Base-by-base conservation (phyloP, 1,140 invertebrate genomes). In the Cotesia glomerata region DNA sequence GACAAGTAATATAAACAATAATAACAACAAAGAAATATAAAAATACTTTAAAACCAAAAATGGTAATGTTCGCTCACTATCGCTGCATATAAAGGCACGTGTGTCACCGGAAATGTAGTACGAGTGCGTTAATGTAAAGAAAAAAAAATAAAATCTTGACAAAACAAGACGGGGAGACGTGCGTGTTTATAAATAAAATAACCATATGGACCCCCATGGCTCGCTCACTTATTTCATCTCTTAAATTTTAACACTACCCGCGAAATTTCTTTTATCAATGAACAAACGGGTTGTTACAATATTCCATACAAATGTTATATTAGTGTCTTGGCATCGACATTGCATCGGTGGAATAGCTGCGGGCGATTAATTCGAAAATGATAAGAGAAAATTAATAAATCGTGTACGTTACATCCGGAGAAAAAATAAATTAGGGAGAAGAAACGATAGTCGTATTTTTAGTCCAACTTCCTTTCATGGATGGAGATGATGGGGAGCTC, bases 321-420 rank as follows among this genome's bases (percentile, higher is more conserved):
- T 45, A 5, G 26, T 2, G 26, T 26, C 26, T 45, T 45, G 39
- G 11, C 11, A 45, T 45, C 5, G 39, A 11, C 5, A 2, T 7
- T 11, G 39, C 5, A 2, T 7, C 39, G 39, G 5, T 7, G 39
- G 11, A 9, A 9, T 9, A 9, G 11, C 11, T 45, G 1, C 5
- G 11, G 11, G 5, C 11, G 39, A 45, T 45, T 45, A 11, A 45
- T 45, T 11, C 7, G 2, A 49, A 65, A 51, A 65, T 8, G 49
- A 65, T 8, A 49, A 65, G n/a, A 9, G 4, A 14, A n/a, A 49
- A 18, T 7, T 5, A 8, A 45, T 9, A n/a, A 49, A 64, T 14
- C 34, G 5, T 26, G 26, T 65, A 65, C n/a, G 45, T 14, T 65
- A 45, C 63, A 65, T 65, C 63, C 63, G 63, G 36, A 45, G 36